Conservation (phyloP, 2,888 invertebrate genomes). For the Nemotelus pantherinus region DNA sequence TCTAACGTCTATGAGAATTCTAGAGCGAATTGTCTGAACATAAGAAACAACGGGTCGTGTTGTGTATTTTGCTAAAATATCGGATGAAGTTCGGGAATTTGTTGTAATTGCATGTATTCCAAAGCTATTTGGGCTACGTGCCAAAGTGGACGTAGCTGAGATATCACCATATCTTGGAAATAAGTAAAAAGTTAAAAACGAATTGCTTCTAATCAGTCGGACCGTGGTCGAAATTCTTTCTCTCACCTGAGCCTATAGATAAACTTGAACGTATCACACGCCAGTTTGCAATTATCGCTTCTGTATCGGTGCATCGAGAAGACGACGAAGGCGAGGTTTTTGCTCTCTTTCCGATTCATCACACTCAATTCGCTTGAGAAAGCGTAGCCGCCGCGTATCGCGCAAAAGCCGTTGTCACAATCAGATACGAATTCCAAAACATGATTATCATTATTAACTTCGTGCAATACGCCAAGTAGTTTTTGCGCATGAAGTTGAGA, state of each 20-base stretch:
- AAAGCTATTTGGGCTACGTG: slow-evolving; percentile 30
- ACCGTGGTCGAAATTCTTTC: neutral
- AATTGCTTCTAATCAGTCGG: slow-evolving; percentile 21
- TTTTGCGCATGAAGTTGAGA: neutral
- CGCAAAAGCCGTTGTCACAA: neutral
- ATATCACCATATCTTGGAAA: slow-evolving; percentile 2
- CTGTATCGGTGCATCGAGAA: slow-evolving; percentile 5
- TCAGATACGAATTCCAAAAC: neutral
- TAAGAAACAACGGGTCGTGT: too few relatives aligned
- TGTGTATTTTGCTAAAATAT: too few relatives aligned
- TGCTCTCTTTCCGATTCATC: neutral
- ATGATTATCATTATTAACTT: slow-evolving; percentile 2
- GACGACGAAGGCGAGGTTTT: neutral
- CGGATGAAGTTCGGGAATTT: too few relatives aligned
- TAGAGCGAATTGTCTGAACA: too few relatives aligned
- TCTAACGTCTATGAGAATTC: too few relatives aligned
- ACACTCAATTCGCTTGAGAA: neutral
- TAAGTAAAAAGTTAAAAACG: slow-evolving; percentile 23
- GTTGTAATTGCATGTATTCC: too few relatives aligned
- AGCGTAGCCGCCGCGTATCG: neutral
- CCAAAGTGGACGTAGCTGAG: slow-evolving; percentile 29
- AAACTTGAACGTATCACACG: neutral
- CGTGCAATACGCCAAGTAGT: neutral
- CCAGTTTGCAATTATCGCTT: slow-evolving; percentile 18
- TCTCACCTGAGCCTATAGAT: neutral